A percentile compares a stretch with the other conserved stretches of the same genome.
Evolutionary conservation across 2,888 invertebrate species (phyloP).

Genomic region (Phasia obesa): DNA sequence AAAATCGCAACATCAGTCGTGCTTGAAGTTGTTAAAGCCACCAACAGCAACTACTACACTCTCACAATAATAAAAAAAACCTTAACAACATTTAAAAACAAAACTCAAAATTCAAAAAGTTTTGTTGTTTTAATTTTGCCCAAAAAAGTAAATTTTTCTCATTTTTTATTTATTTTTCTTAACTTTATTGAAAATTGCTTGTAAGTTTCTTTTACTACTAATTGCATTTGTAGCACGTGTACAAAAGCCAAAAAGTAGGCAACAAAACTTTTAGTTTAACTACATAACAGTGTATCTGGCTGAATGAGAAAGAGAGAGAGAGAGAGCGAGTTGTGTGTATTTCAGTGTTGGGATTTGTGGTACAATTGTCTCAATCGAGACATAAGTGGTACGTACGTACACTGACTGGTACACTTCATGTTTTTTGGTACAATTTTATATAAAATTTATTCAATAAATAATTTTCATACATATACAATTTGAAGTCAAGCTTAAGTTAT

Average conservation of each 20-base stretch:
- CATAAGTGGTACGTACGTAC: too few species aligned
- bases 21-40: slow-evolving; percentile 59
- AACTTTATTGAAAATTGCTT: slow-evolving; percentile 55
- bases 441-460: too few species aligned
- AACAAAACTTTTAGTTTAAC: slow-evolving; percentile 67
- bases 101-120: slow-evolving; percentile 64
- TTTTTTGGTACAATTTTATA: too few species aligned
- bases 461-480: too few species aligned
- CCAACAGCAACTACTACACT: slow-evolving; percentile 8
- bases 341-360: too few species aligned
- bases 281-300: slow-evolving; percentile 41
- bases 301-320: slow-evolving; percentile 2
- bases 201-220: slow-evolving; percentile 66
- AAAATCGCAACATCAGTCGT: slow-evolving; percentile 55
- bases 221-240: slow-evolving; percentile 71
- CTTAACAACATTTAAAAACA: slow-evolving; percentile 52
- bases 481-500: too few species aligned
- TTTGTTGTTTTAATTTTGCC: slow-evolving; percentile 43
- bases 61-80: slow-evolving; percentile 15
- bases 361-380: too few species aligned
- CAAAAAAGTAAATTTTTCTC: slow-evolving; percentile 15
- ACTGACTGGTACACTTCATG: too few species aligned
- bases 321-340: background rate
- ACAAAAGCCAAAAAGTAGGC: slow-evolving; percentile 70
- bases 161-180: background rate